Evolutionary conservation across 1,140 invertebrate genomes (phyloP), one percentile per base, ranked within the genome.

Genomic region (Psix sp.): DNA sequence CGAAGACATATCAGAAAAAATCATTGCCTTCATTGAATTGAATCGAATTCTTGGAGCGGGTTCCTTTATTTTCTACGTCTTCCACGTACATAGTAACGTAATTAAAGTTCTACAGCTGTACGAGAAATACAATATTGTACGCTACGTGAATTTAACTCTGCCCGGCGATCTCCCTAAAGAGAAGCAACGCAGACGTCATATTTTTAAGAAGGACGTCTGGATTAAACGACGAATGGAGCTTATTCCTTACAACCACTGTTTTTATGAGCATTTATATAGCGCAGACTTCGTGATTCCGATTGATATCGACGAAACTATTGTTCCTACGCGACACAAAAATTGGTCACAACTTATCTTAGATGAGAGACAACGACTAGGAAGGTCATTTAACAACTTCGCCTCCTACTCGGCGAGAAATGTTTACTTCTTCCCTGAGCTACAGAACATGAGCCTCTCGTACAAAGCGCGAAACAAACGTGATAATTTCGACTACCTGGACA

Each of bases 231-330:
- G 91, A 65, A 89, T 92, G 83, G 92, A 94, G 79, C 82, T 94
- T 24, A 86, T 93, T 49, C 89, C 92, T 0, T 94, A 94, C 79
- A 94, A 94, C 79, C 92, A 93, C 65, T 92, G 91, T 62, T 90
- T 93, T 39, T 93, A 94, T 79, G 89, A 91, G 74, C 92, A 91
- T 81, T 79, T 92, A 18, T 78, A 89, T 52, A 88, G 86, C 42
- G 91, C 90, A 3, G 84, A 90, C 68, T 93, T 88, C 81, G 88
- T 94, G 10, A 78, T 93, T 5, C 91, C 92, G 5, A 83, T 93
- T 63, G 93, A 94, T 78, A 86, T 92, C 17, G 93, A 94, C 80
- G 93, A 94, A 83, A 86, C 93, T 16, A 88, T 93, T 35, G 84
- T 94, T 18, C 93, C 92, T 2, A 86, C 89, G 77, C 82, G 84